phyloP scores from a whole-genome alignment of 1,140 invertebrate genomes.

The Drosophila sechellia region DNA sequence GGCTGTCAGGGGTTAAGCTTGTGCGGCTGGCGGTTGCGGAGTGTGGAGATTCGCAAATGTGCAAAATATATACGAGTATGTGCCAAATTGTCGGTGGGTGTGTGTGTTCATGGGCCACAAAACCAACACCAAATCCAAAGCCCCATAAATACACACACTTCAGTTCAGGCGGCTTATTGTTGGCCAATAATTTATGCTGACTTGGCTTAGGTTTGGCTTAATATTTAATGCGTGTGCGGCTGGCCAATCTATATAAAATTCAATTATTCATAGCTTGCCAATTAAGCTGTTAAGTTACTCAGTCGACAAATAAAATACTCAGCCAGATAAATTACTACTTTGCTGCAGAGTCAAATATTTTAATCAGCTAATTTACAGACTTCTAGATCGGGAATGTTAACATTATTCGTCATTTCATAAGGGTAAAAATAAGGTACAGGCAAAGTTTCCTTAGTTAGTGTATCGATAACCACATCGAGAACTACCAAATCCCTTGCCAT shows the following conservation, averaged over 20 bases:
- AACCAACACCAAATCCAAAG: not conserved
- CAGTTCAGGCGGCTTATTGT: not conserved
- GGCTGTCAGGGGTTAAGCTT: slow-evolving; percentile 31
- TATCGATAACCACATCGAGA: not conserved
- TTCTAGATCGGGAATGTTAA: too few relatives aligned
- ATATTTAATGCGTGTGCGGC: not conserved
- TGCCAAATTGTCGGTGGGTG: slow-evolving; percentile 14
- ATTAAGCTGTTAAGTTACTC: not conserved
- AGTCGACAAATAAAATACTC: not conserved
- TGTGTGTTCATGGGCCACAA: not conserved
- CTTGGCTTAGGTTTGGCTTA: slow-evolving; percentile 2
- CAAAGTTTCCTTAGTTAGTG: not conserved
- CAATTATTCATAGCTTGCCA: slow-evolving; percentile 2
- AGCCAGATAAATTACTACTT: too few relatives aligned
- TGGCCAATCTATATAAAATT: not conserved
- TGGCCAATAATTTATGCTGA: slow-evolving; percentile 4
- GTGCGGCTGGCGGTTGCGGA: slow-evolving; percentile 12
- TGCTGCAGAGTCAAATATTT: too few relatives aligned
- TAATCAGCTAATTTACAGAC: too few relatives aligned
- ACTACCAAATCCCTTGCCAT: not conserved
- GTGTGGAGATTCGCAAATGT: slow-evolving; percentile 7
- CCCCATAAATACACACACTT: not conserved
- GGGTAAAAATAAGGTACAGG: not conserved
- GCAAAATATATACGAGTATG: slow-evolving; percentile 20
- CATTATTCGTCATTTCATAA: not conserved